phyloP scores from a whole-genome alignment of 35 echinoderm and acorn worm species.

The Diadema setosum region DNA sequence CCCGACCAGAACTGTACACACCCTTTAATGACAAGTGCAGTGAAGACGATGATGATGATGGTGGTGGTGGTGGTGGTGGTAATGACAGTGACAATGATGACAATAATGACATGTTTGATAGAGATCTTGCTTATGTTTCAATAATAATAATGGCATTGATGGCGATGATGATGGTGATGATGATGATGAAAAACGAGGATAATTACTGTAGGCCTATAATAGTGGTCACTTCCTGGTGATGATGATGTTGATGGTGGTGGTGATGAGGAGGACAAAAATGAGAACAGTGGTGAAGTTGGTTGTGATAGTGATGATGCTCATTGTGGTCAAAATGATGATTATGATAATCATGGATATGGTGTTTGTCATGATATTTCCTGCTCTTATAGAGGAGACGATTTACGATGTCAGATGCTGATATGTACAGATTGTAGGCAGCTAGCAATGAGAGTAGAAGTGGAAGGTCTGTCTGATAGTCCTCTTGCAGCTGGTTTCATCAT shows the following conservation, averaged over 20 bases:
- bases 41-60: neutral
- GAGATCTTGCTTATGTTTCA: too few relatives aligned
- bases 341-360: neutral
- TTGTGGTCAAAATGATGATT: neutral
- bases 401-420: too few relatives aligned
- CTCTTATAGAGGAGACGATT: too few relatives aligned
- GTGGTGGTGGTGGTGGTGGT: neutral
- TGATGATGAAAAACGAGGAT: neutral
- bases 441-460: too few relatives aligned
- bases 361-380: neutral
- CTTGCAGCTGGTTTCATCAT: too few relatives aligned
- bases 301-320: neutral
- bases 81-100: neutral
- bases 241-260: neutral
- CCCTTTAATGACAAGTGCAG: too few relatives aligned
- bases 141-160: neutral
- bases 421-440: too few relatives aligned
- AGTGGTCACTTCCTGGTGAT: too few relatives aligned
- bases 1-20: too few relatives aligned
- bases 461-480: too few relatives aligned
- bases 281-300: neutral
- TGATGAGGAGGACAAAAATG: neutral
- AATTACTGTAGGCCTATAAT: too few relatives aligned
- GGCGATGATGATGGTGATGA: neutral
- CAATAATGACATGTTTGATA: too few relatives aligned